These are phyloP conservation scores for Protomyctophum bolini DNA, from an alignment of 2,113 vertebrate genomes.

Conservation along the genomic window DNA sequence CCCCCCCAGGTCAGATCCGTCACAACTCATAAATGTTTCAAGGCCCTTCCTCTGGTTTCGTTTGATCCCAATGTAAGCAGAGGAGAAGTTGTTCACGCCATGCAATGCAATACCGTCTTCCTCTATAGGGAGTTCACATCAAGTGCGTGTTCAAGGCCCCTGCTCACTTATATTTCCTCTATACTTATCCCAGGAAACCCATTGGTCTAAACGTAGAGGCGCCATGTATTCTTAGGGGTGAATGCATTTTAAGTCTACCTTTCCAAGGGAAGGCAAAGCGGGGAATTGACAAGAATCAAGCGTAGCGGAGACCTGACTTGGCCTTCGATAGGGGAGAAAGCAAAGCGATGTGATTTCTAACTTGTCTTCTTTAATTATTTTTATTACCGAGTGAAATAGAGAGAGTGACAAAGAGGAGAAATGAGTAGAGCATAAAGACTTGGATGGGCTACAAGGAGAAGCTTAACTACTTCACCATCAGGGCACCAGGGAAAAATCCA, in stretches of 20 bases:
- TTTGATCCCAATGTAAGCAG: slow-evolving; percentile 54
- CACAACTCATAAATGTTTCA: slow-evolving; percentile 76
- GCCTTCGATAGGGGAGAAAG: slow-evolving; percentile 19
- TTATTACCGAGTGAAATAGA: slow-evolving; percentile 28
- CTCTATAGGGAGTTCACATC: slow-evolving; percentile 48
- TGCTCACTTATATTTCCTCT: slow-evolving; percentile 13
- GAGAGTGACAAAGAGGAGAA: slow-evolving; percentile 27
- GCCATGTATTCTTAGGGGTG: slow-evolving; percentile 1
- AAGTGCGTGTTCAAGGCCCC: slow-evolving; percentile 21
- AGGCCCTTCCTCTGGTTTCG: slow-evolving; percentile 54
- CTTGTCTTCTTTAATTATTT: slow-evolving; percentile 11
- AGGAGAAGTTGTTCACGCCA: slow-evolving; percentile 57
- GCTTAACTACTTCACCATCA: slow-evolving; percentile 89
- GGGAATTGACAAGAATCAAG: slow-evolving; percentile 8
- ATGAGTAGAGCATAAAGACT: slow-evolving; percentile 58
- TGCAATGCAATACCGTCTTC: slow-evolving; percentile 41
- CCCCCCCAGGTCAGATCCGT: slow-evolving; percentile 60
- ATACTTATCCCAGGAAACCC: background rate
- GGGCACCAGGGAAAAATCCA: slow-evolving; percentile 88
- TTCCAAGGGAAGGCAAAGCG: background rate
- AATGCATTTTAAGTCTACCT: slow-evolving; percentile 1
- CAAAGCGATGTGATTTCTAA: slow-evolving; percentile 13
- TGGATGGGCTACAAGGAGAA: slow-evolving; percentile 82
- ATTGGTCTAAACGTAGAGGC: slow-evolving; percentile 4
- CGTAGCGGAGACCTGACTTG: slow-evolving; percentile 10